Evolutionary conservation across 2,113 vertebrate species (phyloP).

Genomic region (Aramus guarauna): DNA sequence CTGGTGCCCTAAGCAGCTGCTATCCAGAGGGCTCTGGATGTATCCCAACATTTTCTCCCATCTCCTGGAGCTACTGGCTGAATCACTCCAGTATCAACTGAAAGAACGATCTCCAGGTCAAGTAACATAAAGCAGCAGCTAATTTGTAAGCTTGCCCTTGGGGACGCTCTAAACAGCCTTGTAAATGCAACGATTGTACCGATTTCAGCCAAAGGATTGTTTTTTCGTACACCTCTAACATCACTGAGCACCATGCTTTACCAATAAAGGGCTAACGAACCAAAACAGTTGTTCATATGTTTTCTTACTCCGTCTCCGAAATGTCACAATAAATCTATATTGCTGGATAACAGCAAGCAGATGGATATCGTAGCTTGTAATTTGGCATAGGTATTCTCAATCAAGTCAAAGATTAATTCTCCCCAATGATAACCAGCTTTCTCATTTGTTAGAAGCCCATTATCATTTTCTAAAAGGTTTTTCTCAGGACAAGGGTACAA

Average conservation of each 20-base stretch:
- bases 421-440: not conserved
- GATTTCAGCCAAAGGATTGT: not conserved
- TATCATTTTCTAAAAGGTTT: conserved; percentile 1
- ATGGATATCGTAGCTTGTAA: conserved; percentile 5
- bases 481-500: conserved; percentile 17
- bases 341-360: conserved; percentile 39
- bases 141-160: not conserved
- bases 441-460: not conserved
- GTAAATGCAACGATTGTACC: not conserved
- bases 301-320: conserved; percentile 23
- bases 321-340: conserved; percentile 48
- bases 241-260: not conserved
- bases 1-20: not conserved
- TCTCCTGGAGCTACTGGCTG: not conserved
- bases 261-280: conserved; percentile 47
- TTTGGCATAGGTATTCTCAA: conserved; percentile 37
- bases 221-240: not conserved
- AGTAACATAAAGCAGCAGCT: not conserved
- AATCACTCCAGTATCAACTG: not conserved
- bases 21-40: not conserved
- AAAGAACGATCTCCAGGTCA: not conserved
- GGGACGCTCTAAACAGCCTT: not conserved
- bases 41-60: not conserved
- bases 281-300: conserved; percentile 39
- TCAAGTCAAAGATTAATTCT: conserved; percentile 48